A percentile compares a stretch with the other conserved stretches of the same genome.
Conservation (phyloP, 2,888 invertebrate species). For the Lepidonotus clava region DNA sequence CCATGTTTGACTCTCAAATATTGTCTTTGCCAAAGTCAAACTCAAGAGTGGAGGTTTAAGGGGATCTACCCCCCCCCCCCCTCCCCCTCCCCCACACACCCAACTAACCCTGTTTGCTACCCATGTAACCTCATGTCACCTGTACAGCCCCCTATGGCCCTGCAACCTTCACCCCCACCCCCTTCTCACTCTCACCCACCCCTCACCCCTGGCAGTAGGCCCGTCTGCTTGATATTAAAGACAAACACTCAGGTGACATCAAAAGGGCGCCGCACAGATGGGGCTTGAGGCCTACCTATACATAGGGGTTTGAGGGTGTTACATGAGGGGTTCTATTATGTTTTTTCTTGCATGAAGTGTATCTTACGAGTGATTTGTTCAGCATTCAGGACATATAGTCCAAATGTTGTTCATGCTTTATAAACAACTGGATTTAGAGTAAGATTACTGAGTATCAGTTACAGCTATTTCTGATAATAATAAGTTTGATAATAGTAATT, state of each 20-base stretch:
- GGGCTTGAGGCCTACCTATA: neutral
- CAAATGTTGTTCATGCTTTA: too few species aligned
- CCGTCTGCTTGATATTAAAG: conserved; percentile 15
- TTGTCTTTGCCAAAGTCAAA: neutral
- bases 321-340: too few species aligned
- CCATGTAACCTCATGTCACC: neutral
- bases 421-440: too few species aligned
- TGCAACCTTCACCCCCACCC: neutral
- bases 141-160: neutral
- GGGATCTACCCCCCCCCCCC: too few species aligned
- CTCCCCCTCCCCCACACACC: too few species aligned
- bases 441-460: too few species aligned
- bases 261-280: conserved; percentile 7
- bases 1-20: neutral
- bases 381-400: too few species aligned
- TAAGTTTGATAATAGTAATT: too few species aligned
- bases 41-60: too few species aligned
- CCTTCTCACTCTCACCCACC: neutral
- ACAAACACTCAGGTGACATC: conserved; percentile 7
- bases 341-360: too few species aligned
- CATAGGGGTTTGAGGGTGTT: neutral
- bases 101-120: neutral
- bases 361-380: neutral
- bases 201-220: neutral
- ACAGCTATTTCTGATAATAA: too few species aligned